These are phyloP conservation scores for Drosophila tanythrix DNA, from an alignment of 2,888 invertebrate species.

Conservation along the genomic window DNA sequence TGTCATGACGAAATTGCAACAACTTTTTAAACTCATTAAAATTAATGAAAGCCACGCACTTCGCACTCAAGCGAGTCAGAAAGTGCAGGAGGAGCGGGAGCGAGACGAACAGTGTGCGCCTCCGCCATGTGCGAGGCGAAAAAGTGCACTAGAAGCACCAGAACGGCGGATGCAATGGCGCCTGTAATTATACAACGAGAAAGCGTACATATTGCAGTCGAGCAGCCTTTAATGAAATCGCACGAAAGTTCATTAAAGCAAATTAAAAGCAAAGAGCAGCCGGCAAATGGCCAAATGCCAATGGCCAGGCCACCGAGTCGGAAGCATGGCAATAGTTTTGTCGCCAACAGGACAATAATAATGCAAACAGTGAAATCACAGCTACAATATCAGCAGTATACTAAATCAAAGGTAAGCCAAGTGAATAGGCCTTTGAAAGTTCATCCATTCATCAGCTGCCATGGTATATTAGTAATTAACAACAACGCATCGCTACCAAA, in stretches of 20 bases:
- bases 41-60: conserved; percentile 80
- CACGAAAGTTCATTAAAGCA: conserved; percentile 78
- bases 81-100: background rate
- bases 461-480: background rate
- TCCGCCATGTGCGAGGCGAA: conserved; percentile 2
- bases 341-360: conserved; percentile 18
- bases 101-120: background rate
- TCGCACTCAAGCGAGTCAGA: conserved; percentile 47
- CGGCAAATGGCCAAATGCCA: conserved; percentile 57
- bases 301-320: conserved; percentile 62
- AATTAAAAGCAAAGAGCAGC: conserved; percentile 72
- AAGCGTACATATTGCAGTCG: conserved; percentile 78
- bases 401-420: background rate
- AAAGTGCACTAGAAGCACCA: background rate
- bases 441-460: background rate
- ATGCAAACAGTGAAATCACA: conserved; percentile 3
- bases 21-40: conserved; percentile 80
- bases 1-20: conserved; percentile 56
- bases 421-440: background rate
- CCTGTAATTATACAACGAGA: conserved; percentile 79
- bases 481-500: background rate
- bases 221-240: conserved; percentile 65
- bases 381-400: background rate
- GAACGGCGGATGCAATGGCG: conserved; percentile 62
- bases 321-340: conserved; percentile 57